Conservation (phyloP, 2,888 invertebrate genomes). For the Catocala sponsa region DNA sequence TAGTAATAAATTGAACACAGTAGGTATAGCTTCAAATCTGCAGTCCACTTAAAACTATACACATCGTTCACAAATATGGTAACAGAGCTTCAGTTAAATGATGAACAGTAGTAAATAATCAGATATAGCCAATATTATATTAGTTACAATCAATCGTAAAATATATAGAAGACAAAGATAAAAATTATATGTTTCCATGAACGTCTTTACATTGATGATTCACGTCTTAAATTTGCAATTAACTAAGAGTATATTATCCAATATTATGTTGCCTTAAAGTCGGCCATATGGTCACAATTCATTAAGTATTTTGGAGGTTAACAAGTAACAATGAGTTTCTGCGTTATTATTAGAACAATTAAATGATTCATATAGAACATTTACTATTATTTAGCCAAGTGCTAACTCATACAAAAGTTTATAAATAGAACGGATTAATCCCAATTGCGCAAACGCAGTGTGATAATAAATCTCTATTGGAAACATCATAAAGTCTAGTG, state of each 20-base stretch:
- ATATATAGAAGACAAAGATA: no score
- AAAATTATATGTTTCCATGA: no score
- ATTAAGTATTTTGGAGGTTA: slow-evolving; percentile 44
- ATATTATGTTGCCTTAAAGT: slow-evolving; percentile 12
- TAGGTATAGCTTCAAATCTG: no score
- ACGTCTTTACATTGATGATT: slow-evolving; percentile 8
- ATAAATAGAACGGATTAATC: slow-evolving; percentile 45
- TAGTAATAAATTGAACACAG: no score
- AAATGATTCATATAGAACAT: slow-evolving; percentile 43
- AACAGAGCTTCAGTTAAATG: no score
- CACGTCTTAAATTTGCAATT: slow-evolving; percentile 19
- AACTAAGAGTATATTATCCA: slow-evolving; percentile 18
- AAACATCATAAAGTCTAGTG: neutral
- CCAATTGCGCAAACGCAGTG: slow-evolving; percentile 18
- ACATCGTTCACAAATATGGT: no score
- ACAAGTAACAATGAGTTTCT: slow-evolving; percentile 39
- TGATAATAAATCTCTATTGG: neutral
- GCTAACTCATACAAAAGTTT: slow-evolving; percentile 37
- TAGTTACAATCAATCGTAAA: no score
- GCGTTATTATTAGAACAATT: slow-evolving; percentile 49
- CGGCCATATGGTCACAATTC: slow-evolving; percentile 23
- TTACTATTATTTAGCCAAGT: slow-evolving; percentile 36
- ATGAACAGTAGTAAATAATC: no score
- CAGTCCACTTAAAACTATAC: no score
- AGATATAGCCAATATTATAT: no score